Conservation (phyloP, 92 coral and sea anemone genomes). For the Porites evermanni region DNA sequence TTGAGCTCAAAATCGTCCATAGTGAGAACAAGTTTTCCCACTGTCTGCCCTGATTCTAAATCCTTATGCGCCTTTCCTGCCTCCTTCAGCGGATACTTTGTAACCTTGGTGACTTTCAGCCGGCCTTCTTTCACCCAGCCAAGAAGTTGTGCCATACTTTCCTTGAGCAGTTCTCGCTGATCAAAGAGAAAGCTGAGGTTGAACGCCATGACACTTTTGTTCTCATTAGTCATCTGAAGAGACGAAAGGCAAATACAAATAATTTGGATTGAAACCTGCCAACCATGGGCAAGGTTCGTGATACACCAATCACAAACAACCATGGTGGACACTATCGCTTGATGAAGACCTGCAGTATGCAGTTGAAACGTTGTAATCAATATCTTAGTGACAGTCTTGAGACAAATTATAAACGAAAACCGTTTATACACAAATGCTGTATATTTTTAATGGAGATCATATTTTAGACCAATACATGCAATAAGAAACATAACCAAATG, state of each 20-base stretch:
- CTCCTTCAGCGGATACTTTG: constrained; percentile 82
- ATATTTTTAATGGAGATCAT: too few relatives aligned
- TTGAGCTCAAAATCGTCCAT: constrained; percentile 73
- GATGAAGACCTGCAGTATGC: too few relatives aligned
- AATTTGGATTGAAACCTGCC: too few relatives aligned
- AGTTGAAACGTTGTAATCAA: too few relatives aligned
- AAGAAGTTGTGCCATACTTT: constrained; percentile 85
- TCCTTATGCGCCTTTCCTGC: constrained; percentile 91
- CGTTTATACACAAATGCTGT: too few relatives aligned
- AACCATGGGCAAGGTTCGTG: too few relatives aligned
- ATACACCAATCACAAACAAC: too few relatives aligned
- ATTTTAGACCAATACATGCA: too few relatives aligned
- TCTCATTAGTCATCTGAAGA: constrained; percentile 82
- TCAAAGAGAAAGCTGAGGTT: constrained; percentile 94
- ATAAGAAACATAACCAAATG: too few relatives aligned
- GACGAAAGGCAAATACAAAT: not conserved
- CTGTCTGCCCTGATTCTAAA: constrained; percentile 92
- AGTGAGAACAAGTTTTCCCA: constrained; percentile 93
- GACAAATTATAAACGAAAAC: too few relatives aligned
- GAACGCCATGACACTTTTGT: constrained; percentile 95
- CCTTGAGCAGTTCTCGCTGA: constrained; percentile 70
- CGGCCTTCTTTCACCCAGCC: constrained; percentile 84
- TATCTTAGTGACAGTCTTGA: too few relatives aligned
- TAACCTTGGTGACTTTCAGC: constrained; percentile 84
- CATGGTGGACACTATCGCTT: too few relatives aligned